Evolutionary conservation across 2,113 vertebrate species (phyloP), one percentile per base, ranked within the genome.

Genomic region (Antechinus stuartii): DNA sequence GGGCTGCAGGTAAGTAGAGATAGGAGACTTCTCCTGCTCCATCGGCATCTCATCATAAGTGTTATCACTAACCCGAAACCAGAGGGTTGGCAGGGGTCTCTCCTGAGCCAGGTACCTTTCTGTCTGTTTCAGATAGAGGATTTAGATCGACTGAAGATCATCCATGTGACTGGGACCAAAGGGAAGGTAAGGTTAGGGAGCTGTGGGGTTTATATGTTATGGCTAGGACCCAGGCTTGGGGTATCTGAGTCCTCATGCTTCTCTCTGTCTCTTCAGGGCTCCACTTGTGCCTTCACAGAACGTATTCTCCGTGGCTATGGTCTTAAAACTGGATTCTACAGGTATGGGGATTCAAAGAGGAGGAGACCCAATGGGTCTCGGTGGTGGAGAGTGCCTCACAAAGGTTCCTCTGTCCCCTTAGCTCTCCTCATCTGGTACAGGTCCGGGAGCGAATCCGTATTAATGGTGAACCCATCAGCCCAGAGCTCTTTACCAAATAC

Each of bases 101-200:
- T 6, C 23, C 35, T 54, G n/a, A 97, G 30, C 19, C 2, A 0
- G 16, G 46, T 53, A 68, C 97, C 97, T 96, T 92, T 98, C 93
- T 46, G 0, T 91, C 93, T 96, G 49, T 93, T 92, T 55, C 97
- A 99, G 99, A 99, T 99, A 95, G 99, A 99, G 52, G 98, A 99
- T 95, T 98, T 99, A 35, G 99, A 99, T 97, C 98, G 92, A 94
- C 98, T 99, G 46, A 99, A 99, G 96, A 99, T 99, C 93, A 99
- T 99, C 96, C 99, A 99, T 26, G 99, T 99, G 93, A 99, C 99
- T 0, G 99, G 99, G 96, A 99, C 99, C 49, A 99, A 99, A 98
- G 99, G 99, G 97, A 99, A 99, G 99, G 99, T 99, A 95, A 99
- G 98, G 0, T 0, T 35, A 30, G 9, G 97, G 98, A 98, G 24